Conservation (phyloP, 2,888 invertebrate genomes). For the Acanthococcus lagerstroemiae region DNA sequence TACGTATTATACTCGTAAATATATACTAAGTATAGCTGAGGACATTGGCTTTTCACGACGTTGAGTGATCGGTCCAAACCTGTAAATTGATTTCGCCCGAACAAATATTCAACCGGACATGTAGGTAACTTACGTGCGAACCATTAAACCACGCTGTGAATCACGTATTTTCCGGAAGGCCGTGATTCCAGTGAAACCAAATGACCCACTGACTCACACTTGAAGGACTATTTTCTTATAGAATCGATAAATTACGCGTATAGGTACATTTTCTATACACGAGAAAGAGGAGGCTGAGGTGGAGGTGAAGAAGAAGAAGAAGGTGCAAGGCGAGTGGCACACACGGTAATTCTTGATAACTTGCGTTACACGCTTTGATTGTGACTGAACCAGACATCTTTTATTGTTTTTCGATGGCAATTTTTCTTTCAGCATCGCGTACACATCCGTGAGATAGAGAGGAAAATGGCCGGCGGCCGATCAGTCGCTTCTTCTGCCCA, state of each 20-base stretch:
- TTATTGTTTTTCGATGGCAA: background rate
- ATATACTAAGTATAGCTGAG: too few species aligned
- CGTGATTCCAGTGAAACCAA: background rate
- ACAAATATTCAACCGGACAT: background rate
- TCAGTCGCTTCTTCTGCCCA: background rate
- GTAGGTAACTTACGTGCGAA: background rate
- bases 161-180: background rate
- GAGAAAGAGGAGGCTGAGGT: background rate
- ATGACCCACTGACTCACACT: constrained; percentile 11
- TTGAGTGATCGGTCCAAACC: too few species aligned
- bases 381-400: too few species aligned
- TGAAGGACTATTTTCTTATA: background rate
- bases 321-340: background rate
- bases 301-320: too few species aligned
- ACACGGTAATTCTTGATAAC: background rate
- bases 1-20: too few species aligned
- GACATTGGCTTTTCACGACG: too few species aligned
- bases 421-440: background rate
- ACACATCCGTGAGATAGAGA: background rate
- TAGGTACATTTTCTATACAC: background rate
- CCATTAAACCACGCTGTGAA: background rate
- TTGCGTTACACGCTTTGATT: background rate
- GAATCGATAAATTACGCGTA: background rate
- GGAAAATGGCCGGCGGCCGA: background rate
- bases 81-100: background rate